Conservation (phyloP, 2,888 invertebrate genomes). For the Lottia gigantea region DNA sequence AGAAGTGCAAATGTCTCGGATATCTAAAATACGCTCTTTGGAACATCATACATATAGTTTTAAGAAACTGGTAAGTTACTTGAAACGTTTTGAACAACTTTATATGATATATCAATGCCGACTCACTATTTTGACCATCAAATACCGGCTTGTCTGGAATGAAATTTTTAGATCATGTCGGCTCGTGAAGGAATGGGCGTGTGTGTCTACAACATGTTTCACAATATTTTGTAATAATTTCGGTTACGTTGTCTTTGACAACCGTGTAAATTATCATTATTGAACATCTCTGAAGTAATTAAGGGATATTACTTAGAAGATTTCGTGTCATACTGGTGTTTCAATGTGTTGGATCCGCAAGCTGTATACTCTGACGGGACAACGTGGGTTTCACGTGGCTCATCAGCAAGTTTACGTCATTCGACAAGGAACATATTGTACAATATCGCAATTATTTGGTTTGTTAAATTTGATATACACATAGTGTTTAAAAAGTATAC, state of each 20-base stretch:
- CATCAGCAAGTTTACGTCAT: background rate
- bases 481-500: too few species aligned
- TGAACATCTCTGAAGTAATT: background rate
- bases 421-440: too few species aligned
- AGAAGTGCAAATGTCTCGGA: slow-evolving; percentile 13
- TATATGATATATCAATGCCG: too few species aligned
- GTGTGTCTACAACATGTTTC: slow-evolving; percentile 4
- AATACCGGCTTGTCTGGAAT: too few species aligned
- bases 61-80: too few species aligned
- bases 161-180: background rate
- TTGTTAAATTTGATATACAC: too few species aligned
- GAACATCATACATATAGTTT: background rate
- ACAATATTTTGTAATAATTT: slow-evolving; percentile 8
- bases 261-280: background rate
- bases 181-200: background rate
- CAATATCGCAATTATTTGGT: too few species aligned
- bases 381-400: slow-evolving; percentile 28
- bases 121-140: too few species aligned
- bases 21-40: slow-evolving; percentile 7
- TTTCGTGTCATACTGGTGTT: background rate
- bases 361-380: background rate
- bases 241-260: background rate
- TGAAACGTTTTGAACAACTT: too few species aligned
- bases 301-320: background rate
- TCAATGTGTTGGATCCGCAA: background rate